These are phyloP conservation scores for Macropus fuliginosus DNA, from an alignment of 2,797 vertebrate genomes.

Conservation along the genomic window DNA sequence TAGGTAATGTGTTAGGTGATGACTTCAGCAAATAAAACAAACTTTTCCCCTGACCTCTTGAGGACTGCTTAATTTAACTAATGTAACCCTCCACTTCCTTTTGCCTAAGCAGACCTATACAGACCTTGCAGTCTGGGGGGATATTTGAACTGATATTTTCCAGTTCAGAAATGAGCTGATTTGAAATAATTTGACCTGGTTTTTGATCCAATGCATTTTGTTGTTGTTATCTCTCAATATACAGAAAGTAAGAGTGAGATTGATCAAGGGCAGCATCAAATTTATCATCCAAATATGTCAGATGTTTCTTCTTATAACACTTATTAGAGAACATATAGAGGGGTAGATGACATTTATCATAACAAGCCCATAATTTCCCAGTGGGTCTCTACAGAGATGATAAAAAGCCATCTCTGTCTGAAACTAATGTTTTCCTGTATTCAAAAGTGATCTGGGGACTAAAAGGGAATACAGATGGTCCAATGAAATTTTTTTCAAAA, in stretches of 20 bases:
- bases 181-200: background rate
- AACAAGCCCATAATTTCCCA: background rate
- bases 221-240: background rate
- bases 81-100: background rate
- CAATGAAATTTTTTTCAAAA: constrained; percentile 82
- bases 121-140: background rate
- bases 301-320: background rate
- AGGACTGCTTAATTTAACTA: background rate
- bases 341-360: background rate
- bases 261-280: background rate
- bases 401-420: constrained; percentile 64
- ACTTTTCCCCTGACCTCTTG: background rate
- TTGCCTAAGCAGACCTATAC: background rate
- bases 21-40: background rate
- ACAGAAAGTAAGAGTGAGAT: background rate
- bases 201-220: background rate
- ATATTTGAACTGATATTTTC: background rate
- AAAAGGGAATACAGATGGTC: constrained; percentile 81
- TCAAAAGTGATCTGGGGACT: constrained; percentile 69
- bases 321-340: background rate
- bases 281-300: background rate
- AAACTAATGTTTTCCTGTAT: constrained; percentile 67
- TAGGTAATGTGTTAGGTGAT: background rate
- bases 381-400: background rate
- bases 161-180: background rate